Percentiles rank a stretch among this genome's conserved stretches.
phyloP scores from a whole-genome alignment of 2,113 vertebrate species.

The Dendrocopos noguchii region DNA sequence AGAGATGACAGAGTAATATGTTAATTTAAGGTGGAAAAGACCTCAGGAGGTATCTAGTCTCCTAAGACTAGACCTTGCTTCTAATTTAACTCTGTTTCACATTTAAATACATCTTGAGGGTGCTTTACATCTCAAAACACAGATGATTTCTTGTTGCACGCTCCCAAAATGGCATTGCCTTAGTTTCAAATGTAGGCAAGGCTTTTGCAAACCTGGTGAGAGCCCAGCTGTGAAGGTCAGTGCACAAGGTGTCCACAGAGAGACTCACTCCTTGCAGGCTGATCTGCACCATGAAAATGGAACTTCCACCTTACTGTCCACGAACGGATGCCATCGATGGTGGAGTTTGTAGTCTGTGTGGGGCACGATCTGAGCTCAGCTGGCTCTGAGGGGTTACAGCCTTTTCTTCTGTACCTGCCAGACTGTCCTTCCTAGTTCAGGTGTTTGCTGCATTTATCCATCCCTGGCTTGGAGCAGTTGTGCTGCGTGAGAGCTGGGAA shows the following conservation, averaged over 20 bases:
- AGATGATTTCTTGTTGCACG: not conserved
- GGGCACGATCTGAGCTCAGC: not conserved
- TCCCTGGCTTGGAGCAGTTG: rapidly evolving
- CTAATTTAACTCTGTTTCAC: not conserved
- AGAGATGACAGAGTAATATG: not conserved
- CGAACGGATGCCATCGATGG: rapidly evolving
- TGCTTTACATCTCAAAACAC: not conserved
- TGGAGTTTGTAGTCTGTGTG: not conserved
- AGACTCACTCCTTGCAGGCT: not conserved
- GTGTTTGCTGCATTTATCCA: rapidly evolving
- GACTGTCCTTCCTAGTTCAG: not conserved
- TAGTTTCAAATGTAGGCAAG: not conserved
- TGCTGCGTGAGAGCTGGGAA: not conserved
- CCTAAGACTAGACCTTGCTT: not conserved
- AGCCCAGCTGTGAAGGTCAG: not conserved
- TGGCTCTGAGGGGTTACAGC: not conserved
- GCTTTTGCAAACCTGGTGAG: not conserved
- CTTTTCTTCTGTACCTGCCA: not conserved
- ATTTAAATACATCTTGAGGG: not conserved
- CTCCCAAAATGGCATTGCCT: not conserved
- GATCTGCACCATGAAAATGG: not conserved
- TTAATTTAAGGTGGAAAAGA: not conserved
- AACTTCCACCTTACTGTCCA: not conserved
- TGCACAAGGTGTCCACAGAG: not conserved
- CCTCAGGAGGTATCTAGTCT: not conserved